A percentile compares a stretch with the other conserved stretches of the same genome.
Conservation (phyloP, 2,113 vertebrate genomes). For the Machaerirhynchus nigripectus region DNA sequence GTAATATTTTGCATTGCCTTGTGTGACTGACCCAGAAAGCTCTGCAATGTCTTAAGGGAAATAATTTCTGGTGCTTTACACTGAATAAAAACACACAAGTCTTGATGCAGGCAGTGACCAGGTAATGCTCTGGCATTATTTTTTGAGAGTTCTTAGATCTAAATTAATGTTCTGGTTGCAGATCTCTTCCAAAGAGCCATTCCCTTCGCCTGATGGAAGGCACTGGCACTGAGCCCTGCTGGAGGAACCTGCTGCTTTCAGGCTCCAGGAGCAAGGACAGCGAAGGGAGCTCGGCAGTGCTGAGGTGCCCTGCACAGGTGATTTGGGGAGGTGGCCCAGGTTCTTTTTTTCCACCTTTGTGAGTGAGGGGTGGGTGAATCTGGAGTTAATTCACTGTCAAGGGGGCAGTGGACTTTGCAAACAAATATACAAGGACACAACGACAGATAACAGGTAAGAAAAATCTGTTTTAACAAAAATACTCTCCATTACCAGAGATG, state of each 20-base stretch:
- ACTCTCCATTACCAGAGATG: not conserved
- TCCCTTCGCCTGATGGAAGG: not conserved
- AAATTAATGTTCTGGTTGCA: not conserved
- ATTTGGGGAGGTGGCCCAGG: not conserved
- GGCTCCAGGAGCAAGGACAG: not conserved
- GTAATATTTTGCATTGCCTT: not conserved
- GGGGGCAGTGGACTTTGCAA: not conserved
- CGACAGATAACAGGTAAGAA: not conserved
- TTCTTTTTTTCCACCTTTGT: not conserved
- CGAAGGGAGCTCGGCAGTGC: not conserved
- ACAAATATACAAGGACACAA: not conserved
- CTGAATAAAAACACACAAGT: rapidly evolving
- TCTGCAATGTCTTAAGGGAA: not conserved
- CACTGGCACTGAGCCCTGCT: not conserved
- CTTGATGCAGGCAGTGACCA: not conserved
- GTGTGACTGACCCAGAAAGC: not conserved
- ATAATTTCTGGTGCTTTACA: not conserved
- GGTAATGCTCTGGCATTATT: not conserved
- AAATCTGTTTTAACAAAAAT: not conserved
- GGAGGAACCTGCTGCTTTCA: not conserved
- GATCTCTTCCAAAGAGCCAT: not conserved
- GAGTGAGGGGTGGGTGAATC: not conserved
- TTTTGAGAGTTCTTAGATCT: not conserved
- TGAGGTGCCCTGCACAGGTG: not conserved
- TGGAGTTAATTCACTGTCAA: not conserved